Evolutionary conservation across 1,140 invertebrate genomes (phyloP).

Genomic region (Portunus trituberculatus): DNA sequence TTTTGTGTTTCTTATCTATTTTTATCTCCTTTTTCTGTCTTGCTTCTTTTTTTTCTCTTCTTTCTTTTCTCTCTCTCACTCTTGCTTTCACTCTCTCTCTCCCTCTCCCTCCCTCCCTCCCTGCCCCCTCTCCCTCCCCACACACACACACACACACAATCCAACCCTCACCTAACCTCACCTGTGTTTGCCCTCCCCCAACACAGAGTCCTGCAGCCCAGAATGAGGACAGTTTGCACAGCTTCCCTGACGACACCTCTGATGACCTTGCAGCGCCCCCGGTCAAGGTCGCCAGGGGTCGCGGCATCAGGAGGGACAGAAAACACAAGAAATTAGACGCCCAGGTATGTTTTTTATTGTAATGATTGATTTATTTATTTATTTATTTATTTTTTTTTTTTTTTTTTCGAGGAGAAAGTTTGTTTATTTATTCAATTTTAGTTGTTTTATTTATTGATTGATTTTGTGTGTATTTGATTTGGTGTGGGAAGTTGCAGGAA

Average conservation of each 20-base stretch:
- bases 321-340: slow-evolving; percentile 77
- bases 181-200: neutral
- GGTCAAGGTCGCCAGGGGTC: slow-evolving; percentile 51
- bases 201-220: slow-evolving; percentile 62
- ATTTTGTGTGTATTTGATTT: too few relatives aligned
- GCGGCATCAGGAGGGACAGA: slow-evolving; percentile 59
- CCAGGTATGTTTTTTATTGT: slow-evolving; percentile 57
- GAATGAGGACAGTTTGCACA: slow-evolving; percentile 70
- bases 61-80: too few relatives aligned
- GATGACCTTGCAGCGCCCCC: slow-evolving; percentile 62
- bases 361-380: too few relatives aligned
- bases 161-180: neutral
- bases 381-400: neutral
- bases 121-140: neutral
- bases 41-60: too few relatives aligned
- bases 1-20: too few relatives aligned
- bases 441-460: too few relatives aligned
- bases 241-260: slow-evolving; percentile 72
- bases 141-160: neutral
- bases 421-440: too few relatives aligned
- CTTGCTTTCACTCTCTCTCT: too few relatives aligned
- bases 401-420: too few relatives aligned
- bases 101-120: too few relatives aligned
- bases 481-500: too few relatives aligned
- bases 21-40: too few relatives aligned